Conservation (phyloP, 2,113 vertebrate species). For the Equus przewalskii region DNA sequence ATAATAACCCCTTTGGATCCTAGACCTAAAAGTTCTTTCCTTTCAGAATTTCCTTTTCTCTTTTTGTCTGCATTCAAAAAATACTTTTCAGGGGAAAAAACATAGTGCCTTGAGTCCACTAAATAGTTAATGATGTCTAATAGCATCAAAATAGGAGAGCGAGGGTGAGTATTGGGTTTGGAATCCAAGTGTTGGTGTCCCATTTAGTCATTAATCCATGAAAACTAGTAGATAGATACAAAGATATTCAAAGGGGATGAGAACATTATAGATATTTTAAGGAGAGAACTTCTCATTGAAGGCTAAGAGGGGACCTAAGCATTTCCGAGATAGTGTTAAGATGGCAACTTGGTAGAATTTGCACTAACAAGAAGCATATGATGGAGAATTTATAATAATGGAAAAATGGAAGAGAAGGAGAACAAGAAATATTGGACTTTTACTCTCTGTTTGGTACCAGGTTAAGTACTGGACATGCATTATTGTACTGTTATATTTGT, state of each 20-base stretch:
- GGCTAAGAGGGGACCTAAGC: background rate
- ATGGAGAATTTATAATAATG: background rate
- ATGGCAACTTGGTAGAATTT: background rate
- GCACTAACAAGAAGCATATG: background rate
- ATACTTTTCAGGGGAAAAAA: slow-evolving; percentile 55
- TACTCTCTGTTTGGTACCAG: background rate
- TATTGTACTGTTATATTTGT: background rate
- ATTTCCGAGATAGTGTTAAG: background rate
- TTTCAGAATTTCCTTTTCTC: slow-evolving; percentile 66
- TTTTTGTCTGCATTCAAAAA: slow-evolving; percentile 57
- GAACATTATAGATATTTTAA: background rate
- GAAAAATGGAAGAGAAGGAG: background rate
- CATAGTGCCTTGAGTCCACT: background rate
- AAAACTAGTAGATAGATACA: background rate
- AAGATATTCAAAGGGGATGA: background rate
- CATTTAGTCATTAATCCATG: background rate
- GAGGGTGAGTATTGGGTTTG: background rate
- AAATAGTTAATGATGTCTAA: background rate
- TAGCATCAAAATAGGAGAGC: background rate
- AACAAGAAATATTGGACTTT: slow-evolving; percentile 18
- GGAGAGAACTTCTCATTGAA: background rate
- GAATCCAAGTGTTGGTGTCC: slow-evolving; percentile 15
- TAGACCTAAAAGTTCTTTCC: slow-evolving; percentile 59
- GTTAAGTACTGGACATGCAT: background rate
- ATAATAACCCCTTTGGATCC: slow-evolving; percentile 60